Evolutionary conservation across 2,797 vertebrate genomes (phyloP).

Genomic region (Naso thynnoides): DNA sequence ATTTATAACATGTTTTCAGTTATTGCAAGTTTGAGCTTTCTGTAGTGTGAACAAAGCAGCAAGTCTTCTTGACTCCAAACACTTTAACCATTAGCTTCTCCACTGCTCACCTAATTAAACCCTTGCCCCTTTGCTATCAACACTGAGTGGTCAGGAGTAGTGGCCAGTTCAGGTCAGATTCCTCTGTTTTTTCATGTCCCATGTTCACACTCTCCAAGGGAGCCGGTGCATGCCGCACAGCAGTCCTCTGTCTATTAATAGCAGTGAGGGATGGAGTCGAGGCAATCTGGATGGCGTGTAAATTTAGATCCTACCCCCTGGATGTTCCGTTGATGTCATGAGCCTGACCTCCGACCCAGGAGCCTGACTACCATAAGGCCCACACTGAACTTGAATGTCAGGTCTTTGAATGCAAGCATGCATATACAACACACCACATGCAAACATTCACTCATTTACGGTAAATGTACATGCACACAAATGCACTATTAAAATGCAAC

Average conservation of each 20-base stretch:
- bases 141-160: conserved; percentile 51
- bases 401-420: neutral
- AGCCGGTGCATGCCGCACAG: conserved; percentile 73
- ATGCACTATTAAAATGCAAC: neutral
- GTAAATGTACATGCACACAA: neutral
- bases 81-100: conserved; percentile 55
- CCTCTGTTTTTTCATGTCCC: conserved; percentile 73
- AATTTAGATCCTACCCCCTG: conserved; percentile 79
- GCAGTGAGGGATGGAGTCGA: conserved; percentile 67
- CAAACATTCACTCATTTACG: neutral
- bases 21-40: neutral
- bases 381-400: conserved; percentile 73
- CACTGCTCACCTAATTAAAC: conserved; percentile 57
- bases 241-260: conserved; percentile 83
- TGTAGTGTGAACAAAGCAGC: conserved; percentile 18
- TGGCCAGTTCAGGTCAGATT: conserved; percentile 76
- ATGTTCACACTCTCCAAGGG: conserved; percentile 70
- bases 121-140: conserved; percentile 52
- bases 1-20: neutral
- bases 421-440: conserved; percentile 4
- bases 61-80: conserved; percentile 23
- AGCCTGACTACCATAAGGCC: conserved; percentile 60
- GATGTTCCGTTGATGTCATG: conserved; percentile 80
- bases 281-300: conserved; percentile 73
- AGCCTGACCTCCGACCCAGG: conserved; percentile 80